Evolutionary conservation across 2,888 invertebrate species (phyloP), one percentile per base, ranked within the genome.

Genomic region (Elegia similella): DNA sequence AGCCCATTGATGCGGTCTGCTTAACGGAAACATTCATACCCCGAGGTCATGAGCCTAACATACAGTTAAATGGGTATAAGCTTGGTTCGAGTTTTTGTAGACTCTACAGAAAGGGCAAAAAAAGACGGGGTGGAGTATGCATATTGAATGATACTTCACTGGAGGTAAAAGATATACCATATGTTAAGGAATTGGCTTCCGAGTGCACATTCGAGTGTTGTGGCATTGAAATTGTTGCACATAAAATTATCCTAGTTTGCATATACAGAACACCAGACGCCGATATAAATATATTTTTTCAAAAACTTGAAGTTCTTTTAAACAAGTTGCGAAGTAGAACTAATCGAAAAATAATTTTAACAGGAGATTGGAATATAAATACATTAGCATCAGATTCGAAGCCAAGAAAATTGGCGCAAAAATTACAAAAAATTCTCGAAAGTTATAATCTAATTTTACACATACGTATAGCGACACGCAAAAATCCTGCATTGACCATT

Each of bases 341-440:
- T 32, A 50, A 32, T 32, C 32, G 32, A 50, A 50, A 15, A 13
- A 50, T 50, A 13, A 50, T 50, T 32, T 50, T 32, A 32, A 15
- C 50, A 32, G 50, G 50, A 8, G 50, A 50, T 30, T 50, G 50
- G 50, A 50, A 50, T 23, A 50, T 50, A 32, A 50, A 50, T 15
- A 50, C 50, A 30, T 12, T 50, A 50, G 50, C 7, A 15, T n/a
- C 12, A 47, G 47, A 47, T 47, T n/a, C 12, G 23, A 47, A n/a
- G 29, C 29, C 47, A 47, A 23, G 23, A 5, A 32, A 32, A 50
- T n/a, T n/a, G n/a, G n/a, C n/a, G n/a, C n/a, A 50, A 6, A n/a
- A 30, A 15, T 15, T 50, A 32, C n/a, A 50, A 50, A 32, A 29
- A 50, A 50, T 50, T 15, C 15, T 50, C 7, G 13, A 50, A 8